Evolutionary conservation across 1,140 invertebrate species (phyloP).

Genomic region (Tachypleus tridentatus): DNA sequence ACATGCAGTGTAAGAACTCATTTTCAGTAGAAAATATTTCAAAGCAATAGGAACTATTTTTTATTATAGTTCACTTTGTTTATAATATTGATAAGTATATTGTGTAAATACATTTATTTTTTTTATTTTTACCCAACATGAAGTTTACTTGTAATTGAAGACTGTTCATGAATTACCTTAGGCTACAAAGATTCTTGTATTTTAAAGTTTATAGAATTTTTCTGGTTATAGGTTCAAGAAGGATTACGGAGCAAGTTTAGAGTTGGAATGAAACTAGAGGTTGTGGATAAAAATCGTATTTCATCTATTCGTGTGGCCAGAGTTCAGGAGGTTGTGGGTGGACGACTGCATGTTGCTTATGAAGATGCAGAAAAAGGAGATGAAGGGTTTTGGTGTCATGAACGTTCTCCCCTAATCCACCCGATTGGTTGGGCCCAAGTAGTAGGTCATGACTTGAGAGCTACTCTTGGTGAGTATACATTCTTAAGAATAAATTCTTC

Average conservation of each 20-base stretch:
- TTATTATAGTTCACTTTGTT: too few relatives aligned
- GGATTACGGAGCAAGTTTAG: constrained; percentile 32
- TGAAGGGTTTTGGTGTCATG: constrained; percentile 85
- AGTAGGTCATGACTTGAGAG: constrained; percentile 68
- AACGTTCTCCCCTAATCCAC: constrained; percentile 86
- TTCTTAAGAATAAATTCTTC: neutral
- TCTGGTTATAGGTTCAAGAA: constrained; percentile 27
- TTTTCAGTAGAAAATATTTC: too few relatives aligned
- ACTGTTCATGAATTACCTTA: neutral
- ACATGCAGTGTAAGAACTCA: too few relatives aligned
- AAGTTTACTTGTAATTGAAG: neutral
- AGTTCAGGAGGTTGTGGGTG: constrained; percentile 79
- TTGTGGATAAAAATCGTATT: constrained; percentile 90
- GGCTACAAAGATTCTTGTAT: neutral
- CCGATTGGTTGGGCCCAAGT: constrained; percentile 83
- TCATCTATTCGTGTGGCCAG: constrained; percentile 79
- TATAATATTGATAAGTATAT: too few relatives aligned
- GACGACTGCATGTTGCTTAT: constrained; percentile 78
- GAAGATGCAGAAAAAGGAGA: constrained; percentile 65
- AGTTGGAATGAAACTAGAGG: constrained; percentile 72
- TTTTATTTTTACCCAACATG: neutral
- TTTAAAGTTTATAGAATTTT: neutral
- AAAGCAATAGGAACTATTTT: too few relatives aligned
- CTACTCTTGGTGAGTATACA: constrained; percentile 44
- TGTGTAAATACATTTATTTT: too few relatives aligned